These are phyloP conservation scores for Pocillopora grandis DNA, from an alignment of 92 coral and sea anemone species.

Conservation along the genomic window DNA sequence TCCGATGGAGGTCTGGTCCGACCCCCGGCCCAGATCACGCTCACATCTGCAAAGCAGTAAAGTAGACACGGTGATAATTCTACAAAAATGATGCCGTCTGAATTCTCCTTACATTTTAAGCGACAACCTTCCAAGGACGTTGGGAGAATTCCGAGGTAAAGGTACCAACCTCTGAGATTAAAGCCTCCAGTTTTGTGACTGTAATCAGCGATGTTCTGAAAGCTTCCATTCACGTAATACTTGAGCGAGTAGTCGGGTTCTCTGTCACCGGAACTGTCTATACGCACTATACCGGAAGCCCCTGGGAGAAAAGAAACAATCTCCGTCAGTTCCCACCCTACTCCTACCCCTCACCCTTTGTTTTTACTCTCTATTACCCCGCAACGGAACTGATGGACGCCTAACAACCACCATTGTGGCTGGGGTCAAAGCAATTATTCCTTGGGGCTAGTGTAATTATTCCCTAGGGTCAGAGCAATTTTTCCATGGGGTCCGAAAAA, in stretches of 20 bases:
- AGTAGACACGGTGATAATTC: too few relatives aligned
- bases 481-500: too few relatives aligned
- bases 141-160: background rate
- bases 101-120: too few relatives aligned
- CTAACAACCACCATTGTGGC: too few relatives aligned
- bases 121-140: background rate
- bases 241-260: constrained; percentile 75
- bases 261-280: constrained; percentile 74
- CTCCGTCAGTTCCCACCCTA: background rate
- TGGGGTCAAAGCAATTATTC: too few relatives aligned
- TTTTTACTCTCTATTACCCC: too few relatives aligned
- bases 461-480: too few relatives aligned
- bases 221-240: constrained; percentile 78
- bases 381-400: too few relatives aligned
- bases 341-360: too few relatives aligned
- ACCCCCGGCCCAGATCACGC: constrained; percentile 82
- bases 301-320: constrained; percentile 34
- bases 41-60: constrained; percentile 48
- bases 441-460: too few relatives aligned
- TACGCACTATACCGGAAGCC: constrained; percentile 69
- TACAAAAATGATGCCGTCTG: too few relatives aligned
- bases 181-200: constrained; percentile 72
- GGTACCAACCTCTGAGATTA: constrained; percentile 58
- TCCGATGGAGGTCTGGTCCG: constrained; percentile 72
- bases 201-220: constrained; percentile 78